Conservation (phyloP, 2,797 vertebrate species). For the Morus bassanus region DNA sequence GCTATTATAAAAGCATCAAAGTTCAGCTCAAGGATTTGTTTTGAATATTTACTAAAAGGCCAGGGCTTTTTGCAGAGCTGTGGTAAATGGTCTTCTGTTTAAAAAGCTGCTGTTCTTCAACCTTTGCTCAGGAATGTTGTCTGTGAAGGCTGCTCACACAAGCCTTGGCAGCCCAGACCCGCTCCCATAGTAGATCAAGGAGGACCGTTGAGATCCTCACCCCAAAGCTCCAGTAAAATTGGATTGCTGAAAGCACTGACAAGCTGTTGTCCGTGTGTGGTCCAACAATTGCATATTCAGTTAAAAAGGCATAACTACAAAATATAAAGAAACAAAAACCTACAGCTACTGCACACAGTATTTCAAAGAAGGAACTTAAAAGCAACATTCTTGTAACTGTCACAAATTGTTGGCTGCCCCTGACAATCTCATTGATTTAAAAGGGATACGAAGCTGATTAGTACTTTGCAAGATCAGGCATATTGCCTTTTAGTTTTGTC, state of each 20-base stretch:
- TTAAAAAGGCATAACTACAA: background rate
- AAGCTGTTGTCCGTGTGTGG: background rate
- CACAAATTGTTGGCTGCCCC: background rate
- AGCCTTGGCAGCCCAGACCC: background rate
- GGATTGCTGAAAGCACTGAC: background rate
- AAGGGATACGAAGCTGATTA: background rate
- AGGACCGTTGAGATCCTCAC: background rate
- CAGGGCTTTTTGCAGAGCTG: background rate
- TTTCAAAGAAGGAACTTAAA: conserved; percentile 42
- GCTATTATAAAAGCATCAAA: conserved; percentile 44
- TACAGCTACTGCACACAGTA: background rate
- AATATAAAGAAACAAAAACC: conserved; percentile 14
- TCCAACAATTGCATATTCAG: background rate
- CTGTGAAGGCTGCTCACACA: background rate
- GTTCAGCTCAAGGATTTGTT: conserved; percentile 36
- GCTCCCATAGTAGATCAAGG: background rate
- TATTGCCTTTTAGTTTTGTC: conserved; percentile 33
- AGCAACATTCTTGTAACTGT: background rate
- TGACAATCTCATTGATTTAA: conserved; percentile 4
- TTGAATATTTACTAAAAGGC: conserved; percentile 52
- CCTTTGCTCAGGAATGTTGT: conserved; percentile 9
- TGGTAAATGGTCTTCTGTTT: background rate
- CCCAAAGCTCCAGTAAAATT: background rate
- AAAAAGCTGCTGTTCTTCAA: background rate
- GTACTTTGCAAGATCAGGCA: conserved; percentile 16